These are phyloP conservation scores for Conistra vaccinii DNA, from an alignment of 2,888 invertebrate species.

Conservation along the genomic window DNA sequence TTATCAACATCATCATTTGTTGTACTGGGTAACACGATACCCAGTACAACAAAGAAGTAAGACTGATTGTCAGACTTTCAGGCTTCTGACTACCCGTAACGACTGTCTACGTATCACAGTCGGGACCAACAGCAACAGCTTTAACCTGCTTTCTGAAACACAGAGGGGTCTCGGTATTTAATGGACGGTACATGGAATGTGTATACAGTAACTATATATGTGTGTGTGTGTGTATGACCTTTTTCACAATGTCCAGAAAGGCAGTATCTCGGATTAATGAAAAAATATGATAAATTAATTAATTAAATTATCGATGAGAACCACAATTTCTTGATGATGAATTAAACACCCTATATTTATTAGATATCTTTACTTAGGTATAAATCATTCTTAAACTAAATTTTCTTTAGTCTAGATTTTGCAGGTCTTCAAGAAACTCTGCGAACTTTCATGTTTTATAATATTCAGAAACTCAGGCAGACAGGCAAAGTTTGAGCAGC, in stretches of 20 bases:
- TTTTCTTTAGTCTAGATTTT: neutral
- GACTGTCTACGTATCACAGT: neutral
- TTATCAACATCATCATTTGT: neutral
- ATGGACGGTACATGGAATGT: too few species aligned
- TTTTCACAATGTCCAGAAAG: too few species aligned
- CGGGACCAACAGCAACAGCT: neutral
- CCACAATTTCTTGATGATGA: neutral
- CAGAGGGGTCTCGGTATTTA: too few species aligned
- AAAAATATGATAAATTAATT: neutral
- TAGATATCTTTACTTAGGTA: neutral
- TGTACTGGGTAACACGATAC: neutral
- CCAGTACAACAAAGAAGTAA: too few species aligned
- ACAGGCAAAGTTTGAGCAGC: neutral
- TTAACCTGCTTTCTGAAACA: neutral
- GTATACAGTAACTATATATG: too few species aligned
- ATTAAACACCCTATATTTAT: too few species aligned
- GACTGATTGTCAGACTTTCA: neutral
- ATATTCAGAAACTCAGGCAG: neutral
- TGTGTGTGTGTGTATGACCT: too few species aligned
- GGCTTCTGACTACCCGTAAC: neutral
- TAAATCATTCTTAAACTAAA: neutral
- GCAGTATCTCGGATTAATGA: too few species aligned
- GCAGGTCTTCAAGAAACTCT: neutral
- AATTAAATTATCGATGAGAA: neutral
- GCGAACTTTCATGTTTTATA: slow-evolving; percentile 8